Conservation (phyloP, 1,140 invertebrate genomes). For the Caenorhabditis briggsae region DNA sequence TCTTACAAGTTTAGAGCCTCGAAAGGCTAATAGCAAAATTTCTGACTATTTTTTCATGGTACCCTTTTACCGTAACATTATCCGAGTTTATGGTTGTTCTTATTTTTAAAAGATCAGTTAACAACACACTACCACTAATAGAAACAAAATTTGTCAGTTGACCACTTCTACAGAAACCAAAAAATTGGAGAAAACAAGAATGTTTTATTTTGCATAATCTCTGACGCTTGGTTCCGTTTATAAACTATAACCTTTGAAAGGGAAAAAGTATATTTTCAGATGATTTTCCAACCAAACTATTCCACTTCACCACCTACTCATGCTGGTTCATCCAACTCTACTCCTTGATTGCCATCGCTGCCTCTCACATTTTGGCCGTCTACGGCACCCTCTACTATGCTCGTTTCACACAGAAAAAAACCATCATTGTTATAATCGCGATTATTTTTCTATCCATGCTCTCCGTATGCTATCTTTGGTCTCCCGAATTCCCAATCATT, state of each 20-base stretch:
- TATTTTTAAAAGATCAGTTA: too few relatives aligned
- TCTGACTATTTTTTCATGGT: too few relatives aligned
- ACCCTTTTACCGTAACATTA: too few relatives aligned
- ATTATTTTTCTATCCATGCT: slow-evolving; percentile 21
- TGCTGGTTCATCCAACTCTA: slow-evolving; percentile 49
- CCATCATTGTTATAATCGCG: not conserved
- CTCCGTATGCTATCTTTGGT: slow-evolving; percentile 18
- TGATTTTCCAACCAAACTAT: slow-evolving; percentile 30
- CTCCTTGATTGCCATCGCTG: slow-evolving; percentile 27
- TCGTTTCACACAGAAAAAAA: slow-evolving; percentile 34
- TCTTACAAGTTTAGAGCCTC: too few relatives aligned
- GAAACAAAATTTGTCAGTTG: too few relatives aligned
- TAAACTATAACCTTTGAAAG: not conserved
- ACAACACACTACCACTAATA: too few relatives aligned
- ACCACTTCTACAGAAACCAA: too few relatives aligned
- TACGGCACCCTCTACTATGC: slow-evolving; percentile 33
- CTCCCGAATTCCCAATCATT: slow-evolving; percentile 19
- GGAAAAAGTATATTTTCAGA: not conserved
- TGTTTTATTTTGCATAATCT: too few relatives aligned
- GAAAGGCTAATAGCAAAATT: too few relatives aligned
- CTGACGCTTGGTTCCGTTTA: not conserved
- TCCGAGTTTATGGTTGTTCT: too few relatives aligned
- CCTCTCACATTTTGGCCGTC: slow-evolving; percentile 11
- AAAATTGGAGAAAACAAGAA: too few relatives aligned
- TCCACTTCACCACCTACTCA: slow-evolving; percentile 22